Evolutionary conservation across 2,888 invertebrate species (phyloP).

Genomic region (Pristionchus exspectatus): DNA sequence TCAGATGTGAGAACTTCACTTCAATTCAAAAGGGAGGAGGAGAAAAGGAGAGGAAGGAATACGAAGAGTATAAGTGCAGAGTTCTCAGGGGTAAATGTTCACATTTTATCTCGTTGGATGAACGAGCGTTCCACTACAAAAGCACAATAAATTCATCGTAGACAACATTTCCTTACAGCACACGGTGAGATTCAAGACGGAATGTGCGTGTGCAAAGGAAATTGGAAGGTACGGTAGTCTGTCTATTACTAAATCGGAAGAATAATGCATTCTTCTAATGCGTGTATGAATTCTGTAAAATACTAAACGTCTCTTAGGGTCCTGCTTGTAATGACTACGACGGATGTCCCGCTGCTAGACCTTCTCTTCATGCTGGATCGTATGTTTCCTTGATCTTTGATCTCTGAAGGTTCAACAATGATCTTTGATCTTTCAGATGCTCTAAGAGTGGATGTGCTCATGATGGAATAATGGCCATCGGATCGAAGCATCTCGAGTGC

Average conservation of each 20-base stretch:
- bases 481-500: constrained; percentile 73
- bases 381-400: not conserved
- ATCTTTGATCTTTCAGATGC: constrained; percentile 67
- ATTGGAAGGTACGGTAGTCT: not conserved
- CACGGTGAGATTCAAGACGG: constrained; percentile 27
- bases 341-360: not conserved
- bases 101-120: no score
- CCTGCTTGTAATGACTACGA: not conserved
- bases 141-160: not conserved
- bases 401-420: not conserved
- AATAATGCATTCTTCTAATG: not conserved
- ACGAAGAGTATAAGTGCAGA: constrained; percentile 48
- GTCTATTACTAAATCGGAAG: not conserved
- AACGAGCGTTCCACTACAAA: not conserved
- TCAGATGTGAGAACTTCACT: constrained; percentile 46
- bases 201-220: constrained; percentile 46
- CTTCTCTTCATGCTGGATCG: not conserved
- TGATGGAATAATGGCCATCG: constrained; percentile 74
- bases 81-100: constrained; percentile 26
- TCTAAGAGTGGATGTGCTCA: constrained; percentile 73
- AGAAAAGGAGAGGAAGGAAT: not conserved
- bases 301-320: not conserved
- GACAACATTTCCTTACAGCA: not conserved
- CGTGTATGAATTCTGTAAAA: not conserved
- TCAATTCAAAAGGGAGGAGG: not conserved